phyloP scores from a whole-genome alignment of 2,888 invertebrate species.

The Philaethria dido region DNA sequence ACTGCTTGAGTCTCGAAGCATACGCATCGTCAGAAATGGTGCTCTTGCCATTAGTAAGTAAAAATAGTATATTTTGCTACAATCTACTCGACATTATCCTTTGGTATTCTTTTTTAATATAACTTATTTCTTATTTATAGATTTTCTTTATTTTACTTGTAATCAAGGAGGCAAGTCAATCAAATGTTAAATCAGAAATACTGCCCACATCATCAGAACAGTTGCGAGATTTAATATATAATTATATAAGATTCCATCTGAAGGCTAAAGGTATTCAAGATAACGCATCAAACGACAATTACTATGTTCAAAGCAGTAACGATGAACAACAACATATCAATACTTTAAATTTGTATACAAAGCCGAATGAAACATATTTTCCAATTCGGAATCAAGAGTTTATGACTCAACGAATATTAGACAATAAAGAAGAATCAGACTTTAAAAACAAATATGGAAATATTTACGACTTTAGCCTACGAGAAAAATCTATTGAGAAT shows the following conservation, averaged over 20 bases:
- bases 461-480: background rate
- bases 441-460: background rate
- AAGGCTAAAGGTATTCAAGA: background rate
- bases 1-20: background rate
- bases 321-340: background rate
- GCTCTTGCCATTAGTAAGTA: slow-evolving; percentile 1
- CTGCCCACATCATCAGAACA: background rate
- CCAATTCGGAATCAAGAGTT: background rate
- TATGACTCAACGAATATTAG: background rate
- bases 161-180: background rate
- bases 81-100: too few species aligned
- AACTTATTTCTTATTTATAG: background rate
- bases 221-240: background rate
- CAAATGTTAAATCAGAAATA: background rate
- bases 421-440: background rate
- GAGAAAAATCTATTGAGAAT: background rate
- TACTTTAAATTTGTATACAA: background rate
- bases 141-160: background rate
- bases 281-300: background rate
- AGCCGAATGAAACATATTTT: background rate
- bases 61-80: background rate
- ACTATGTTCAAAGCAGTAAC: background rate
- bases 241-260: background rate
- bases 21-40: background rate
- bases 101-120: background rate